Evolutionary conservation across 2,888 invertebrate genomes (phyloP).

Genomic region (Mesochorus sp.): DNA sequence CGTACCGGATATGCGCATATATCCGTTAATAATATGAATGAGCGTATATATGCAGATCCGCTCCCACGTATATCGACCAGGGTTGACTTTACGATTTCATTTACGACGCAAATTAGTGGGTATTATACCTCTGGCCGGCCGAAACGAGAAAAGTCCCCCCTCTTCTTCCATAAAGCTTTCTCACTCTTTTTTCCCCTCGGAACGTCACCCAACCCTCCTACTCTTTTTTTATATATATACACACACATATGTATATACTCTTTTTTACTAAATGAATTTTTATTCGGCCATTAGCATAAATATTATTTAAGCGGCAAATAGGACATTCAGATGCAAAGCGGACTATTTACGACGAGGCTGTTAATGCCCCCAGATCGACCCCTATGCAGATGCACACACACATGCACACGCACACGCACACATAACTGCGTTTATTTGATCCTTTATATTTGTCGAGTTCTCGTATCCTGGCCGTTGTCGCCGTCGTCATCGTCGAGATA

Average conservation of each 20-base stretch:
- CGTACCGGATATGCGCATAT: background rate
- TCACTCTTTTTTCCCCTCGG: background rate
- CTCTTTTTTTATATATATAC: background rate
- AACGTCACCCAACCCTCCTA: conserved; percentile 14
- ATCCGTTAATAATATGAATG: background rate
- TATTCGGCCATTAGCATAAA: conserved; percentile 67
- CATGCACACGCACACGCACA: background rate
- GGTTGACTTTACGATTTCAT: conserved; percentile 64
- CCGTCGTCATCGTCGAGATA: conserved; percentile 58
- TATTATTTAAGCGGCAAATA: conserved; percentile 67
- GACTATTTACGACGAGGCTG: conserved; percentile 63
- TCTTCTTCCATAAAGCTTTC: no score
- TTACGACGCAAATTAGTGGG: conserved; percentile 64
- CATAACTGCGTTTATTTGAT: no score
- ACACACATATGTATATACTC: background rate
- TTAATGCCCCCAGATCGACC: conserved; percentile 61
- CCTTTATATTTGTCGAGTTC: no score
- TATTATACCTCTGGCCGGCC: conserved; percentile 59
- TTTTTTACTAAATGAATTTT: conserved; percentile 67
- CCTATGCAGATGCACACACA: conserved; percentile 30
- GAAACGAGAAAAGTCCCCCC: conserved; percentile 31
- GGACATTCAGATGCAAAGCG: conserved; percentile 66
- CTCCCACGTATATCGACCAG: conserved; percentile 32
- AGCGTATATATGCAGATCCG: background rate
- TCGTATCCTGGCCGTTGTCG: conserved; percentile 20